Evolutionary conservation across 2,797 vertebrate species (phyloP).

Genomic region (Furcifer pardalis): DNA sequence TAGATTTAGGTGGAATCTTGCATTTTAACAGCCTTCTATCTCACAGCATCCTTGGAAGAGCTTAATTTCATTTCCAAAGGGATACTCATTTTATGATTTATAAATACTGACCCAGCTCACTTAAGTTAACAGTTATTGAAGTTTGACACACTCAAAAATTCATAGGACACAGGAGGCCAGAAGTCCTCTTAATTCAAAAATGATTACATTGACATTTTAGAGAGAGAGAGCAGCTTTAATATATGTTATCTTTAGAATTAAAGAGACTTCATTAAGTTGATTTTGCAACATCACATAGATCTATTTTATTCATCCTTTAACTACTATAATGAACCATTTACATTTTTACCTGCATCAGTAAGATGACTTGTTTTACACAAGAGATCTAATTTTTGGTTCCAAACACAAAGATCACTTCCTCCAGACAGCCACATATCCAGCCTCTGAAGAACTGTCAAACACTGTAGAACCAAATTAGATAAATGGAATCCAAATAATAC

Average conservation of each 20-base stretch:
- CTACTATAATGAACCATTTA: constrained; percentile 61
- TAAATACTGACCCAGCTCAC: neutral
- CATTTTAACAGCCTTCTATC: neutral
- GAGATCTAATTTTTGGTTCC: constrained; percentile 89
- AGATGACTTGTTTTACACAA: constrained; percentile 86
- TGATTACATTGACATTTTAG: constrained; percentile 53
- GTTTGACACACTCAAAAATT: constrained; percentile 48
- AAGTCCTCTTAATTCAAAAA: constrained; percentile 46
- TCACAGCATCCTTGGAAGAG: constrained; percentile 13
- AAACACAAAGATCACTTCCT: constrained; percentile 90
- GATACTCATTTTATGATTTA: constrained; percentile 21
- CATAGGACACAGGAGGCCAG: constrained; percentile 38
- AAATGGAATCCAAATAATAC: constrained; percentile 54
- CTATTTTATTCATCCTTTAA: constrained; percentile 61
- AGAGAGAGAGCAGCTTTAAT: constrained; percentile 34
- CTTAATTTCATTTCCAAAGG: neutral
- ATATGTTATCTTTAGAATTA: constrained; percentile 64
- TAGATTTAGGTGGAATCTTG: neutral
- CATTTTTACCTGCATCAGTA: constrained; percentile 86
- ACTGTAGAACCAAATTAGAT: constrained; percentile 79
- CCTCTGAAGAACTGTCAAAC: constrained; percentile 87
- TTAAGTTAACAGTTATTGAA: constrained; percentile 29
- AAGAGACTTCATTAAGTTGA: constrained; percentile 55
- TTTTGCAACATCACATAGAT: constrained; percentile 62
- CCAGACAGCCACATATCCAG: constrained; percentile 89